These are phyloP conservation scores for Phragmatobia fuliginosa DNA, from an alignment of 2,888 invertebrate genomes.

Conservation along the genomic window DNA sequence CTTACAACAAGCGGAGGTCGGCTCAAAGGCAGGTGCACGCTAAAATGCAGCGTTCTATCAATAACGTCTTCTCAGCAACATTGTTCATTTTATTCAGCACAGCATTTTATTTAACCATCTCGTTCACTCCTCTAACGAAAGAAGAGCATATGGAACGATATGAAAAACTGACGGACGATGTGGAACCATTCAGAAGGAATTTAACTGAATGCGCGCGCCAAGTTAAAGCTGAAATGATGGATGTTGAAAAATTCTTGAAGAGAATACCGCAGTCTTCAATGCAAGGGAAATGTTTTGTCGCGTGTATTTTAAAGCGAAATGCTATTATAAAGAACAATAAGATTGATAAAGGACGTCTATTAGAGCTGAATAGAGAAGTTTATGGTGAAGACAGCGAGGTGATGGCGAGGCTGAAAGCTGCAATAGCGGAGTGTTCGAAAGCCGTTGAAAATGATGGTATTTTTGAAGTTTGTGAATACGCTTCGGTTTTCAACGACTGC, in stretches of 20 bases:
- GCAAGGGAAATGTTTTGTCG: conserved; percentile 81
- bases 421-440: conserved; percentile 67
- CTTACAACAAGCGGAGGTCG: conserved; percentile 53
- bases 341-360: conserved; percentile 62
- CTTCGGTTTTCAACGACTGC: conserved; percentile 80
- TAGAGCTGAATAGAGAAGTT: conserved; percentile 71
- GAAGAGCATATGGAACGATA: conserved; percentile 71
- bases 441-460: conserved; percentile 61
- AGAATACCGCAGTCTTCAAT: conserved; percentile 70
- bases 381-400: conserved; percentile 79
- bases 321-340: conserved; percentile 74
- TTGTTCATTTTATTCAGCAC: conserved; percentile 57
- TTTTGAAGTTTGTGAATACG: conserved; percentile 80
- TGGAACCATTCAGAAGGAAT: conserved; percentile 79
- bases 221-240: conserved; percentile 72
- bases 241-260: conserved; percentile 77
- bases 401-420: conserved; percentile 64
- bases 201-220: conserved; percentile 77
- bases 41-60: conserved; percentile 55
- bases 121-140: conserved; percentile 72
- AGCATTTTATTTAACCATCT: conserved; percentile 58
- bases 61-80: conserved; percentile 47
- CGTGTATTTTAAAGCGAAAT: conserved; percentile 77
- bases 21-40: conserved; percentile 17
- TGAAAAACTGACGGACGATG: conserved; percentile 67